These are phyloP conservation scores for Agriopis aurantiaria DNA, from an alignment of 2,888 invertebrate species.

Conservation along the genomic window DNA sequence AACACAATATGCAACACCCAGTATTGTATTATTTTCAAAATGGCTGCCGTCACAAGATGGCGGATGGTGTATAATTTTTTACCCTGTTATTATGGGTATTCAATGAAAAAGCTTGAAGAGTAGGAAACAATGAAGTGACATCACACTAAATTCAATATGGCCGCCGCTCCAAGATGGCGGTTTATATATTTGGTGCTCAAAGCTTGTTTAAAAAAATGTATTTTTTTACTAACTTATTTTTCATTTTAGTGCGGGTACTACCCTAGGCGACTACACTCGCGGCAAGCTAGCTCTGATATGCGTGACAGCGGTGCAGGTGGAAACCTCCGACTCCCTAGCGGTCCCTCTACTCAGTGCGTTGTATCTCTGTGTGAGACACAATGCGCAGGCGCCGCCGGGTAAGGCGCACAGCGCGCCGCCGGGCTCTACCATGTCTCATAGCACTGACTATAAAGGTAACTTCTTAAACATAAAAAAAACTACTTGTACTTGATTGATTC, in stretches of 20 bases:
- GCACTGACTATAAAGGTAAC: slow-evolving; percentile 66
- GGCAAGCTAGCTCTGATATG: slow-evolving; percentile 73
- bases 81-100: too few species aligned
- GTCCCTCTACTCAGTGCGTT: slow-evolving; percentile 78
- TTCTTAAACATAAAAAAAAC: not conserved
- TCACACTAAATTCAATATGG: too few species aligned
- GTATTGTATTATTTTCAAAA: too few species aligned
- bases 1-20: too few species aligned
- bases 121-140: too few species aligned
- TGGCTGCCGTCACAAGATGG: too few species aligned
- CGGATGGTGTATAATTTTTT: too few species aligned
- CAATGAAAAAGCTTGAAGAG: too few species aligned
- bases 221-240: not conserved
- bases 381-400: slow-evolving; percentile 54
- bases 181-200: not conserved
- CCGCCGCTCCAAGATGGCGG: not conserved
- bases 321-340: slow-evolving; percentile 71
- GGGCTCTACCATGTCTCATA: slow-evolving; percentile 57
- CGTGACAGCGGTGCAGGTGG: slow-evolving; percentile 79
- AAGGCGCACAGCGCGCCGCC: slow-evolving; percentile 53
- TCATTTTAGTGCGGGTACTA: slow-evolving; percentile 68
- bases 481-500: not conserved
- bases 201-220: not conserved
- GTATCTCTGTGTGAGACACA: slow-evolving; percentile 78
- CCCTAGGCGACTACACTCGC: slow-evolving; percentile 72